phyloP scores from a whole-genome alignment of 2,113 vertebrate genomes.

The Orientallactaga bullata region DNA sequence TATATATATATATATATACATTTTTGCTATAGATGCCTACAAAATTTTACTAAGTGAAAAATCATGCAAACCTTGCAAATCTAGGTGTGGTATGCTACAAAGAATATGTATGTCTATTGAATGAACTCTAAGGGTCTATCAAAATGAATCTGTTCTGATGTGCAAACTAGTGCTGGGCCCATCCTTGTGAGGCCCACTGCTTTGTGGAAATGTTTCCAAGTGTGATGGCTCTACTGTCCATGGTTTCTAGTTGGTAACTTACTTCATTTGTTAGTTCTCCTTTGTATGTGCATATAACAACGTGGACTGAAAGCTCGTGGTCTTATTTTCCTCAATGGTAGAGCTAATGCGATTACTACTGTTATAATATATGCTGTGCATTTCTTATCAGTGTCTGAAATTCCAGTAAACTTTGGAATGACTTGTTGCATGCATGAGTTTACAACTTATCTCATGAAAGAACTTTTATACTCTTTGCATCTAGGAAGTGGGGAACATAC shows the following conservation, averaged over 20 bases:
- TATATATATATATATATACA: too few species aligned
- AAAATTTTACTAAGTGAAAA: slow-evolving; percentile 17
- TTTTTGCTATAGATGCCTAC: background rate
- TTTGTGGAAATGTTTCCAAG: slow-evolving; percentile 57
- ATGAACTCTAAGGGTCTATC: background rate
- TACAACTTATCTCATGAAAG: background rate
- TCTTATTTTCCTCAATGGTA: slow-evolving; percentile 39
- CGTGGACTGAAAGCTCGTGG: slow-evolving; percentile 53
- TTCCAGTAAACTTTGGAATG: slow-evolving; percentile 26
- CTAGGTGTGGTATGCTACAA: background rate
- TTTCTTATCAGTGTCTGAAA: slow-evolving; percentile 31
- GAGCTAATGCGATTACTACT: slow-evolving; percentile 52
- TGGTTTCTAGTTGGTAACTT: slow-evolving; percentile 15
- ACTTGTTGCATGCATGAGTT: background rate
- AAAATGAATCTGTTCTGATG: background rate
- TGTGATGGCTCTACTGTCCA: background rate
- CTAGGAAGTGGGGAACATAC: too few species aligned
- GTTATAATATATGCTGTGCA: background rate
- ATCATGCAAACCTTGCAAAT: background rate
- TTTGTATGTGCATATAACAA: slow-evolving; percentile 52
- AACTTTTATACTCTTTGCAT: background rate
- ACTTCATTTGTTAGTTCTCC: slow-evolving; percentile 47
- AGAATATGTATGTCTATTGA: background rate
- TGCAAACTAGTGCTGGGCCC: background rate
- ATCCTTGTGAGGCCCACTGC: background rate